Base-by-base conservation (phyloP, 2,888 invertebrate species). In the Drosophila heteroneura region DNA sequence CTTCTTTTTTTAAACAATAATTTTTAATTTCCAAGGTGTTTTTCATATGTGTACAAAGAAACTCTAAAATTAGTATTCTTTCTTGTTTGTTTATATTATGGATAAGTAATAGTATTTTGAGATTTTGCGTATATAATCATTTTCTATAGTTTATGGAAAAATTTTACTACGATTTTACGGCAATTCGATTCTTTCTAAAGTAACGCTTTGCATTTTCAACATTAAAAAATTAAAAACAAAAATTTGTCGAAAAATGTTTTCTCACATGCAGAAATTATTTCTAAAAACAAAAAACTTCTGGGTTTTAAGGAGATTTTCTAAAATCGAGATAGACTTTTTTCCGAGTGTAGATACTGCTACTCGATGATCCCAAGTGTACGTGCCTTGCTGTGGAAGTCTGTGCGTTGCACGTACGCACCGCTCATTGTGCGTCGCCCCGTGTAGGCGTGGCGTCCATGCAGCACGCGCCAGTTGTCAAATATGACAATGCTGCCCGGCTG, bases 391-490 rank as follows among this genome's bases (percentile, higher is more conserved):
- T 95, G 91, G 94, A 95, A 96, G 92, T 96, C 96, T 68, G 96
- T 96, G 56, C 96, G 94, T 9, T 96, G 94, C 37, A 97, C 94
- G 93, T 97, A 97, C 80, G 96, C 95, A 0, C 97, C 97, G 61
- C 95, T 94, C 86, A 97, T 94, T 28, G 94, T 93, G 49, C 97
- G 94, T 10, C 92, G 93, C 0, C 97, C 97, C 0, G 95, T 94
- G 90, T 96, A 97, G 0, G 94, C 94, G 1, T 95, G 94, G 57
- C 97, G 94, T 0, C 97, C 97, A 84, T 97, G 97, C 2, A 97
- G 93, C 2, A 97, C 94, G 63, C 97, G 94, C 95, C 96, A 97
- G 93, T 97, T 97, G 90, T 97, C 97, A 83, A 97, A 95, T 60
- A 96, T 95, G 76, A 97, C 93, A 14, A 97, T 95, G 19, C 94